Evolutionary conservation across 2,797 vertebrate species (phyloP), one percentile per base, ranked within the genome.

Genomic region (Phataginus tricuspis): DNA sequence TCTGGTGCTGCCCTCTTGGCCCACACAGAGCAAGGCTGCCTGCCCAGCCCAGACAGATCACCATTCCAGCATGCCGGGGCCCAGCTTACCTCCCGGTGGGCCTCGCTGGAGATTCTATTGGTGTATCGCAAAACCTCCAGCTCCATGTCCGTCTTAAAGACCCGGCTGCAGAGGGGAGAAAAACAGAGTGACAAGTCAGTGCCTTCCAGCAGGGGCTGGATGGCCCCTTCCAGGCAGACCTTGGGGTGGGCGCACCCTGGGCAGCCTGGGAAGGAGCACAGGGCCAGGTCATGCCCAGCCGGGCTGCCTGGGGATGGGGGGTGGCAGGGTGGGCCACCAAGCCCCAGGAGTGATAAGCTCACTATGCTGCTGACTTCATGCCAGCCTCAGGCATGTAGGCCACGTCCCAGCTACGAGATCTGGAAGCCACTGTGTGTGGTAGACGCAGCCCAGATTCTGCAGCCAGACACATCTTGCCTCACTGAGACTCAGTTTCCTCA

Each of bases 91-190:
- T 99, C 99, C 98, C 99, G 99, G 98, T 99, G 99, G 94, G 99
- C 99, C 96, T 99, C 99, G 4, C 99, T 99, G 98, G 99, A 99
- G 97, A 99, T 98, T 97, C 98, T 99, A 98, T 99, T 99, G 96
- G 99, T 99, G 98, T 99, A 99, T 83, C 99, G 99, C 96, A 99
- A 97, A 91, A 99, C 99, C 98, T 99, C 99, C 98, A 99, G 98
- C 98, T 99, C 99, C 99, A 99, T 99, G 97, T 99, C 99, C 0
- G 99, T 99, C 98, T 99, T 99, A 95, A 98, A 96, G 89, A 99
- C 99, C 68, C 99, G 99, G 98, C 99, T 99, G 97, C 19, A 95
- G 97, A 97, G 90, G 87, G 94, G 95, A 97, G 94, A 18, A 91
- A 96, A 89, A 80, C 87, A 92, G 51, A 64, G 91, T 1, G 2